Percentiles rank a stretch among this genome's conserved stretches.
phyloP scores from a whole-genome alignment of 2,888 invertebrate genomes.

The Leucozona laternaria region DNA sequence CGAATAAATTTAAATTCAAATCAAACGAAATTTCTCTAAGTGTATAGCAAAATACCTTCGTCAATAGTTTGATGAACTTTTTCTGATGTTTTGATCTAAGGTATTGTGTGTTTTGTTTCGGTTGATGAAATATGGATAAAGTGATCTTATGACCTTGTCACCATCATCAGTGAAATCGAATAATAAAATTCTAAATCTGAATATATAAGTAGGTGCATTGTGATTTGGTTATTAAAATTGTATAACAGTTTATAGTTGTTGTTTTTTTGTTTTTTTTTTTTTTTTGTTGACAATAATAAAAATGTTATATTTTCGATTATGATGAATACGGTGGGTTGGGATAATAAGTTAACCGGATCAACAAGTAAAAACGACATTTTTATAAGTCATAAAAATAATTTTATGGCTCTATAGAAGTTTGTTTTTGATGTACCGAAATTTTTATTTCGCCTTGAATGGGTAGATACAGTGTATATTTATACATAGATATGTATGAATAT shows the following conservation, averaged over 20 bases:
- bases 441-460: neutral
- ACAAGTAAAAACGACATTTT: constrained; percentile 16
- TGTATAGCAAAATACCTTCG: constrained; percentile 25
- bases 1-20: neutral
- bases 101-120: neutral
- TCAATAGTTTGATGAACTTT: constrained; percentile 67
- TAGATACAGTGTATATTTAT: neutral
- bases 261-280: neutral
- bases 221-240: constrained; percentile 20
- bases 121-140: neutral
- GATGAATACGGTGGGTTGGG: constrained; percentile 19
- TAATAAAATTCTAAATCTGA: constrained; percentile 44
- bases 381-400: neutral
- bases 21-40: neutral
- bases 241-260: constrained; percentile 5
- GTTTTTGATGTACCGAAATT: neutral
- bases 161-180: constrained; percentile 14
- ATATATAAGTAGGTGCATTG: constrained; percentile 27
- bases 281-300: neutral
- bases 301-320: constrained; percentile 13
- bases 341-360: constrained; percentile 15
- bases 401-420: neutral
- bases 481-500: neutral
- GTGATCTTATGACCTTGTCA: constrained; percentile 62
- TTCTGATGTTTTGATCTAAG: constrained; percentile 29